These are phyloP conservation scores for pig (Sus scrofa) DNA, from an alignment of 2,113 vertebrate genomes.

Conservation along the genomic window DNA sequence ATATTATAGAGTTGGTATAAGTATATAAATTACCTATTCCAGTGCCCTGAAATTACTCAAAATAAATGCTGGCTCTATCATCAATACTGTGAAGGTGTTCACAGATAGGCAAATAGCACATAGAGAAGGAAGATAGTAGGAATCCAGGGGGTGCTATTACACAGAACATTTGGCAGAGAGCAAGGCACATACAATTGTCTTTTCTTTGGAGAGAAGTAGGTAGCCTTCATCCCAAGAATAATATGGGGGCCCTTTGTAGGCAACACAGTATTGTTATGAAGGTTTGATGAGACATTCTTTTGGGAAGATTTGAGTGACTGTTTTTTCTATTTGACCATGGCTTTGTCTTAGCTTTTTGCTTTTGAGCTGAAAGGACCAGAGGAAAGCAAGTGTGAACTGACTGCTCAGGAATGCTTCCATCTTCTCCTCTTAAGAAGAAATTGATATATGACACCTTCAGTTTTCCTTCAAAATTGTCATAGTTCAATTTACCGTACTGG, in stretches of 20 bases:
- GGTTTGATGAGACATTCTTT: neutral
- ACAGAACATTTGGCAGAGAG: neutral
- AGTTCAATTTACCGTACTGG: neutral
- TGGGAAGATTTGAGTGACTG: neutral
- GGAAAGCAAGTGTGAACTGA: neutral
- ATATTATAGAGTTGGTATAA: neutral
- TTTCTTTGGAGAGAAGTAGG: neutral
- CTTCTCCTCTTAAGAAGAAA: constrained; percentile 48
- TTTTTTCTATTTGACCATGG: neutral
- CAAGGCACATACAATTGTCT: neutral
- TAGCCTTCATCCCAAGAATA: neutral
- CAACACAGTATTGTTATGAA: neutral
- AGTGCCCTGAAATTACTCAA: neutral
- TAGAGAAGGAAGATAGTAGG: neutral
- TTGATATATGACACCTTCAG: constrained; percentile 38
- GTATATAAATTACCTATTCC: neutral
- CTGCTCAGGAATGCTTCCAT: neutral
- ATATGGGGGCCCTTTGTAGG: neutral
- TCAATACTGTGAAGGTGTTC: rapidly evolving
- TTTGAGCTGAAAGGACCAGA: neutral
- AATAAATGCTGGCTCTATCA: neutral
- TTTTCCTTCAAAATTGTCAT: neutral
- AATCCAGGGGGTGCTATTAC: neutral
- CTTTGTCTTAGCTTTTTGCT: neutral
- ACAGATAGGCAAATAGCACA: rapidly evolving